phyloP scores from a whole-genome alignment of 2,797 vertebrate genomes.

The Sebastiscus albofasciatus region DNA sequence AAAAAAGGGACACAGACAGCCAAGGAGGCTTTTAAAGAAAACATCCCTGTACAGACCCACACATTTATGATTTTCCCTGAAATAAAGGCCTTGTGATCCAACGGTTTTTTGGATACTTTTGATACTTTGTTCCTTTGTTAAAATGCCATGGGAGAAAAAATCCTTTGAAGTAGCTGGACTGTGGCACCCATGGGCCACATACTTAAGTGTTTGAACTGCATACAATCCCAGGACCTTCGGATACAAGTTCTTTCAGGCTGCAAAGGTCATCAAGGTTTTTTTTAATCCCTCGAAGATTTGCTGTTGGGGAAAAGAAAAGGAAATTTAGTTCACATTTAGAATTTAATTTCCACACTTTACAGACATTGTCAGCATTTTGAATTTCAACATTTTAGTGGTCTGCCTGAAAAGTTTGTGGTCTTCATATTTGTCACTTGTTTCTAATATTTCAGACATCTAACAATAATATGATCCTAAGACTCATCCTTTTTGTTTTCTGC shows the following conservation, averaged over 20 bases:
- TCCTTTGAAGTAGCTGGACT: slow-evolving; percentile 78
- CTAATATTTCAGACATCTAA: not conserved
- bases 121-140: slow-evolving; percentile 69
- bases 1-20: slow-evolving; percentile 53
- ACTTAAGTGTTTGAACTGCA: slow-evolving; percentile 76
- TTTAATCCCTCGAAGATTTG: slow-evolving; percentile 55
- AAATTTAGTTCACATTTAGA: slow-evolving; percentile 23
- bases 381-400: not conserved
- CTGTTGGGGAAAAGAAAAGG: slow-evolving; percentile 63
- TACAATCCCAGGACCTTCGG: slow-evolving; percentile 62
- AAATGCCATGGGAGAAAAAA: slow-evolving; percentile 72
- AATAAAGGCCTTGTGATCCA: slow-evolving; percentile 60
- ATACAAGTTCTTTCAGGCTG: slow-evolving; percentile 59
- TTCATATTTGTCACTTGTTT: not conserved
- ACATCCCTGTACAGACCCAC: slow-evolving; percentile 72
- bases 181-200: slow-evolving; percentile 87
- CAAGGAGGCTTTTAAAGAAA: slow-evolving; percentile 64
- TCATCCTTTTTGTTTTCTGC: not conserved
- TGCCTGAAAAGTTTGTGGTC: not conserved
- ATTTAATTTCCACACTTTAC: not conserved
- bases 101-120: slow-evolving; percentile 48
- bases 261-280: slow-evolving; percentile 62
- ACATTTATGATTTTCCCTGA: slow-evolving; percentile 60
- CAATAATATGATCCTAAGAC: not conserved
- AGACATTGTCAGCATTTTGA: not conserved